Percentiles rank a stretch among this genome's conserved stretches.
phyloP scores from a whole-genome alignment of 2,888 invertebrate species.

The Neoitamus cyanurus region DNA sequence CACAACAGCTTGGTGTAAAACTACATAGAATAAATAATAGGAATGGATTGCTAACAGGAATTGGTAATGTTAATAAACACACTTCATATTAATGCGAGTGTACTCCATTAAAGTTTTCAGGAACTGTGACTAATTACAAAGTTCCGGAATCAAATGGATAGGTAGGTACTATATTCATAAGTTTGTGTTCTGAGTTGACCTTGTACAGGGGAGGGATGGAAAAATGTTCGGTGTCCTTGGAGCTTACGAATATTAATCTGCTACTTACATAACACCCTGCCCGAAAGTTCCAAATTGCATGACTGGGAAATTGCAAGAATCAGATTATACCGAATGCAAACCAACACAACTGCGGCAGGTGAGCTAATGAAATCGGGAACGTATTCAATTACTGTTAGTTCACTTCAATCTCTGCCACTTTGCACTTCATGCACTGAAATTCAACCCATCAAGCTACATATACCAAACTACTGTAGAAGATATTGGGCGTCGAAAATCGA shows the following conservation, averaged over 20 bases:
- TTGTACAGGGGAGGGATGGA: not conserved
- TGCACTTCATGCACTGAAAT: no score
- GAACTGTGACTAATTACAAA: not conserved
- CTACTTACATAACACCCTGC: not conserved
- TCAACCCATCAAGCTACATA: no score
- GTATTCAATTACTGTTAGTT: no score
- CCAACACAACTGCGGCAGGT: not conserved
- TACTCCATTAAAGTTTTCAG: not conserved
- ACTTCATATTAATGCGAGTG: not conserved
- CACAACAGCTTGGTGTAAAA: not conserved
- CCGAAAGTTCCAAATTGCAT: not conserved
- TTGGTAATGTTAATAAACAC: not conserved
- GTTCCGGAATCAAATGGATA: not conserved
- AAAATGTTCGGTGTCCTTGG: not conserved
- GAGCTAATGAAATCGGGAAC: not conserved
- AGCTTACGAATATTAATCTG: not conserved
- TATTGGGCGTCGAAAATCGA: no score
- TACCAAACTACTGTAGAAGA: no score
- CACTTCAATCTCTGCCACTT: no score
- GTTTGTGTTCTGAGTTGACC: not conserved
- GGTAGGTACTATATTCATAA: no score
- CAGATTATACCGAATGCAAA: not conserved
- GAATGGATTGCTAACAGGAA: not conserved
- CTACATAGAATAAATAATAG: not conserved
- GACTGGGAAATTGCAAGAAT: not conserved